Percentiles rank a stretch among this genome's conserved stretches.
Evolutionary conservation across 1,140 invertebrate genomes (phyloP).

Genomic region (Homarus americanus): DNA sequence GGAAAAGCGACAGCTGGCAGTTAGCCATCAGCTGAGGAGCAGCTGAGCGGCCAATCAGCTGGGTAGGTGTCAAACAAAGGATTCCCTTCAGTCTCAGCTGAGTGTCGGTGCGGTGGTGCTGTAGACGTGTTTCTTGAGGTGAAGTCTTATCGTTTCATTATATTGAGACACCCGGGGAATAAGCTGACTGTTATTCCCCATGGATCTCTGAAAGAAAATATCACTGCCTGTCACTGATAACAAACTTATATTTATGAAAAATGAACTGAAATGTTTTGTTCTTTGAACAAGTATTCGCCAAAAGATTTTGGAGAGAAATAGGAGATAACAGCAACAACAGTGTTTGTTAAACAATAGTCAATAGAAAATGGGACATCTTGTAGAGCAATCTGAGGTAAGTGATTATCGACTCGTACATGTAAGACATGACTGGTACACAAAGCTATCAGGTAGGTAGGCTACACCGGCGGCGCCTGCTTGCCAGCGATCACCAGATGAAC

Average conservation of each 20-base stretch:
- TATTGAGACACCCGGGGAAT: neutral
- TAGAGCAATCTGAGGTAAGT: constrained; percentile 53
- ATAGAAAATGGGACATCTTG: constrained; percentile 49
- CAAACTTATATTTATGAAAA: neutral
- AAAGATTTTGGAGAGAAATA: neutral
- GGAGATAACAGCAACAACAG: constrained; percentile 23
- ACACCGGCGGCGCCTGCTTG: constrained; percentile 14
- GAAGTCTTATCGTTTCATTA: neutral
- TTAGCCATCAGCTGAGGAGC: constrained; percentile 44
- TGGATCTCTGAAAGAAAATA: neutral
- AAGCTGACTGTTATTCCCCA: neutral
- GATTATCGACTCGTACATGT: neutral
- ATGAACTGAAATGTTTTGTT: constrained; percentile 7
- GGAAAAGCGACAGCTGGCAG: constrained; percentile 3
- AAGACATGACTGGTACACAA: neutral
- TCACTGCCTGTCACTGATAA: constrained; percentile 4
- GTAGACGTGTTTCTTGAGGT: neutral
- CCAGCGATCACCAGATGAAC: neutral
- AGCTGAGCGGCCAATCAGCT: constrained; percentile 63
- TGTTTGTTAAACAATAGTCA: neutral
- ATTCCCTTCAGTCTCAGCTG: constrained; percentile 59
- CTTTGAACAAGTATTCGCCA: neutral
- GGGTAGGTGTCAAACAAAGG: constrained; percentile 63
- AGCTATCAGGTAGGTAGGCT: neutral
- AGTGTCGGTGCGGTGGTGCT: constrained; percentile 5